phyloP scores from a whole-genome alignment of 2,797 vertebrate genomes.

The Microctenopoma stevenorrisi region DNA sequence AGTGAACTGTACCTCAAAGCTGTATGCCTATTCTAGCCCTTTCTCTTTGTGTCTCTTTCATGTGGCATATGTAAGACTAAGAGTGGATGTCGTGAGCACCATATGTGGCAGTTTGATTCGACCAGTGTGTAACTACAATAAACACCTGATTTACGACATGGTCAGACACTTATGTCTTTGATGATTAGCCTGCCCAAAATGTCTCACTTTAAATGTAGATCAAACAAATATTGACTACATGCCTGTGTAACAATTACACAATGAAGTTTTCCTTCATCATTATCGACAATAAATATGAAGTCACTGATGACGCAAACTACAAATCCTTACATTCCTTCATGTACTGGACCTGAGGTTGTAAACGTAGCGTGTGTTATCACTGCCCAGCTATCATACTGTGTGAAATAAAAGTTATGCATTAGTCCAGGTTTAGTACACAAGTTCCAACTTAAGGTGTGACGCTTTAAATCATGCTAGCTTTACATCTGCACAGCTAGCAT shows the following conservation, averaged over 20 bases:
- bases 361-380: conserved; percentile 20
- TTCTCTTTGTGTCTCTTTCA: no score
- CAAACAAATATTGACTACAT: not conserved
- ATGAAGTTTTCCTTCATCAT: not conserved
- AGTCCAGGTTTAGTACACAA: fast-evolving
- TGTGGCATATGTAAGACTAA: no score
- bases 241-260: no score
- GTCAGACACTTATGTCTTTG: no score
- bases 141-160: no score
- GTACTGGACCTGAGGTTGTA: not conserved
- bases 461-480: not conserved
- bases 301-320: no score
- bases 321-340: not conserved
- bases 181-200: not conserved
- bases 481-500: not conserved
- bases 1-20: no score
- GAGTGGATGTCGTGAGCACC: no score
- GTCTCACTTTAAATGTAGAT: not conserved
- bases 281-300: not conserved
- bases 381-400: not conserved
- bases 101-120: no score
- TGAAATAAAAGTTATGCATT: fast-evolving
- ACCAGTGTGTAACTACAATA: no score
- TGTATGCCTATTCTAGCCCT: no score
- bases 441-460: not conserved